Percentiles rank a stretch among this genome's conserved stretches.
These are phyloP conservation scores for Astropecten irregularis DNA, from an alignment of 53 echinoderm and acorn worm genomes.

Conservation along the genomic window DNA sequence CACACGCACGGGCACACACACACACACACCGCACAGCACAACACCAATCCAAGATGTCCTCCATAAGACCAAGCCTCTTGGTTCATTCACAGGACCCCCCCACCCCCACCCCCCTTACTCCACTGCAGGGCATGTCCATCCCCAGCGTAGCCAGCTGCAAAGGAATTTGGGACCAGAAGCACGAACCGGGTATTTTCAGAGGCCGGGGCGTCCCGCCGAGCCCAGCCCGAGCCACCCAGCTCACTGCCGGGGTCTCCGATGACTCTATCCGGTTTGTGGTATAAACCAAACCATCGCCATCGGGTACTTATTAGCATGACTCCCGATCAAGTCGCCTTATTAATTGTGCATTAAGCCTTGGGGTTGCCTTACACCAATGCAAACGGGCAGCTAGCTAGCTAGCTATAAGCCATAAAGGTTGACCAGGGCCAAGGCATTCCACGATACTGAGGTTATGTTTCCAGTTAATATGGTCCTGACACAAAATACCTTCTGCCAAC, in stretches of 20 bases:
- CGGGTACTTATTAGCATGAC: constrained; percentile 39
- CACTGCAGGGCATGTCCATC: constrained; percentile 53
- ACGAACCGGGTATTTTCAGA: constrained; percentile 51
- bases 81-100: no score
- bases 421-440: constrained; percentile 18
- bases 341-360: constrained; percentile 42
- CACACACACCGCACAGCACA: background rate
- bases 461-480: background rate
- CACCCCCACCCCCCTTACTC: background rate
- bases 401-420: no score
- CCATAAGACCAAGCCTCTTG: background rate
- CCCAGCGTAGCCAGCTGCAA: constrained; percentile 30
- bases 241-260: constrained; percentile 34
- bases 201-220: constrained; percentile 15
- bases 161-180: constrained; percentile 40
- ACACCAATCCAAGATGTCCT: background rate
- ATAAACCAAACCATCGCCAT: constrained; percentile 30
- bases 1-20: background rate
- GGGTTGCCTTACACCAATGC: constrained; percentile 17
- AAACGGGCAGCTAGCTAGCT: background rate
- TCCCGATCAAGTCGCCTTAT: constrained; percentile 42
- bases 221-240: constrained; percentile 16
- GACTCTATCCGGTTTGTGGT: constrained; percentile 38
- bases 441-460: constrained; percentile 41
- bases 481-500: no score